Evolutionary conservation across 2,888 invertebrate species (phyloP).

Genomic region (Idaea straminata): DNA sequence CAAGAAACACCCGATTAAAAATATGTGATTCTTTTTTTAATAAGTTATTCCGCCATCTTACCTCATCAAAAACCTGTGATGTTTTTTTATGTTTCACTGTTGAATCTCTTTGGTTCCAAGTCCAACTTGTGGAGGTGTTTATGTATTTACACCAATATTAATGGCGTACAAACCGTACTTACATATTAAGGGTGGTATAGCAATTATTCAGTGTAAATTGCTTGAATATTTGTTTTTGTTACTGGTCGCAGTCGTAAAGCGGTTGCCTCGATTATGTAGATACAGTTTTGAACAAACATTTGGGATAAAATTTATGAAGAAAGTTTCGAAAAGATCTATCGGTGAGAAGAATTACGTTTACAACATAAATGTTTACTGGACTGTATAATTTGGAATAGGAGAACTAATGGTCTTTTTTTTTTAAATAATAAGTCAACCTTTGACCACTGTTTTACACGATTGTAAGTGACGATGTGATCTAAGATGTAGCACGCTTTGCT

Average conservation of each 20-base stretch:
- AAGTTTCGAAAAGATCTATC: conserved; percentile 1
- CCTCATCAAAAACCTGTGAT: not conserved
- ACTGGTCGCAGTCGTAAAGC: not conserved
- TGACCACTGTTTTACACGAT: too few species aligned
- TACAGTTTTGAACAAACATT: conserved; percentile 1
- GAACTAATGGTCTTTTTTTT: too few species aligned
- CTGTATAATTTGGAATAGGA: not conserved
- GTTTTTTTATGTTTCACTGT: not conserved
- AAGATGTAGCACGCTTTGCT: too few species aligned
- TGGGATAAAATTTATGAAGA: not conserved
- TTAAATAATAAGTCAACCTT: too few species aligned
- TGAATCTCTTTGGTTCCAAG: not conserved
- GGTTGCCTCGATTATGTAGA: not conserved
- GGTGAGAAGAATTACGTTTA: not conserved
- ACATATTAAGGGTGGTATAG: not conserved
- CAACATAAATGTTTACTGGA: not conserved
- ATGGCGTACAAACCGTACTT: not conserved
- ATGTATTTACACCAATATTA: not conserved
- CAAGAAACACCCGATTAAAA: too few species aligned
- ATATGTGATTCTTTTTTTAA: too few species aligned
- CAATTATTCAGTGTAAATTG: not conserved
- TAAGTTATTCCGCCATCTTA: too few species aligned
- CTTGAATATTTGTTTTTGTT: not conserved
- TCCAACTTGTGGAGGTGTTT: not conserved
- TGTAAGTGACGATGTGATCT: too few species aligned